Evolutionary conservation across 2,888 invertebrate species (phyloP).

Genomic region (Cheilosia variabilis): DNA sequence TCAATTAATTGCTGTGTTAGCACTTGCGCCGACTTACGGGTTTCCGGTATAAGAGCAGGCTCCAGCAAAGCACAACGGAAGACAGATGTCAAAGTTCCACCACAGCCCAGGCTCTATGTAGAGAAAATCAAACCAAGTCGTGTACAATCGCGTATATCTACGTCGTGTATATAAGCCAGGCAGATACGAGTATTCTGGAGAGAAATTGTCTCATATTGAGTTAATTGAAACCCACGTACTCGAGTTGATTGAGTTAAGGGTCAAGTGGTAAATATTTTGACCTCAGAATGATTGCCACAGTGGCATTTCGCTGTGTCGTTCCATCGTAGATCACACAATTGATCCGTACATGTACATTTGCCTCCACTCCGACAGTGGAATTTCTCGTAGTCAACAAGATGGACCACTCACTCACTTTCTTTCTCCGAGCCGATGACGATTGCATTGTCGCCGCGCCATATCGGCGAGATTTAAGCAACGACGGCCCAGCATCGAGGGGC

Average conservation of each 20-base stretch:
- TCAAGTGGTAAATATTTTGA: constrained; percentile 78
- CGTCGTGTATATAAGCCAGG: background rate
- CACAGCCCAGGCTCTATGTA: background rate
- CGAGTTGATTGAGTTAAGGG: constrained; percentile 77
- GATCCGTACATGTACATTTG: constrained; percentile 72
- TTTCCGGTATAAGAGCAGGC: constrained; percentile 37
- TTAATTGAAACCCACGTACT: constrained; percentile 76
- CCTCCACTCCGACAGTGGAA: constrained; percentile 58
- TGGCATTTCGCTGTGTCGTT: constrained; percentile 75
- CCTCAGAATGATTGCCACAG: constrained; percentile 77
- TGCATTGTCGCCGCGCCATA: constrained; percentile 46
- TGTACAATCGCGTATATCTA: constrained; percentile 14
- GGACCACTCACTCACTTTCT: constrained; percentile 45
- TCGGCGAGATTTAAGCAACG: constrained; percentile 65
- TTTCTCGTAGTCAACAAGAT: constrained; percentile 47
- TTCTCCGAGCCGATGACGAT: constrained; percentile 33
- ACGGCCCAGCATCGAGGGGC: constrained; percentile 23
- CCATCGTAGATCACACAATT: constrained; percentile 73
- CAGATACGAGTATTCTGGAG: constrained; percentile 39
- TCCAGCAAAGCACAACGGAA: constrained; percentile 15
- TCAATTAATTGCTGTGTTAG: background rate
- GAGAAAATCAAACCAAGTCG: constrained; percentile 58
- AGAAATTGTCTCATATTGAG: constrained; percentile 74
- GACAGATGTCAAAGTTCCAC: constrained; percentile 63
- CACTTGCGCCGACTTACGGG: background rate